Evolutionary conservation across 2,797 vertebrate species (phyloP).

Genomic region (Myiotriccus ornatus): DNA sequence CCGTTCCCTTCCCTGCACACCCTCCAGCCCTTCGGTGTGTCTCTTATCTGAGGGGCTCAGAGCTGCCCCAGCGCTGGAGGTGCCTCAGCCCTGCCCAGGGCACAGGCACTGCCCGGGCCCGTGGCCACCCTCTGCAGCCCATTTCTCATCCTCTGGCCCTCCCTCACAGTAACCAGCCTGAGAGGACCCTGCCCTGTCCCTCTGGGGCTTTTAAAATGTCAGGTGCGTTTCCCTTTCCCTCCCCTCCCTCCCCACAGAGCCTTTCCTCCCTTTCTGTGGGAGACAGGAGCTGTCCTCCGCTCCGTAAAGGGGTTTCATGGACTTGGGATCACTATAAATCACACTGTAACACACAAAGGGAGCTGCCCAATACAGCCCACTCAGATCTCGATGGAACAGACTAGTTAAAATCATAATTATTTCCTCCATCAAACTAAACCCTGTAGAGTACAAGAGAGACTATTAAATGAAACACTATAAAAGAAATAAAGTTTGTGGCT

Average conservation of each 20-base stretch:
- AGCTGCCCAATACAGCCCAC: not conserved
- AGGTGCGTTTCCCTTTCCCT: slow-evolving; percentile 6
- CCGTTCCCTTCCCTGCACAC: rapidly evolving
- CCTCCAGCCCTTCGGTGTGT: rapidly evolving
- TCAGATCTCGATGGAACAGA: slow-evolving; percentile 20
- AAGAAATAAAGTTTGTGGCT: slow-evolving; percentile 45
- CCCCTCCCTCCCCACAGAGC: not conserved
- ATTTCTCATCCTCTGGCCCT: not conserved
- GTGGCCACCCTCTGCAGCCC: not conserved
- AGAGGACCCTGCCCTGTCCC: slow-evolving; percentile 40
- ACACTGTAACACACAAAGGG: not conserved
- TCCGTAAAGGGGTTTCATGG: slow-evolving; percentile 22
- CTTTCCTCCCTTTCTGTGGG: not conserved
- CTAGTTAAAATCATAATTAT: slow-evolving; percentile 54
- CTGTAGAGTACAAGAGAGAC: slow-evolving; percentile 40
- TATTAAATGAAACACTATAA: slow-evolving; percentile 53
- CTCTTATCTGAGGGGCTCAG: not conserved
- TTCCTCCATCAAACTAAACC: slow-evolving; percentile 55
- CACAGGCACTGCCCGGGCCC: not conserved
- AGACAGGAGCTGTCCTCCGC: slow-evolving; percentile 43
- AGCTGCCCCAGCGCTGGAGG: not conserved
- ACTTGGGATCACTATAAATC: slow-evolving; percentile 4
- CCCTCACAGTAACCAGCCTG: slow-evolving; percentile 9
- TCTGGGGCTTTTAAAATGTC: slow-evolving; percentile 32
- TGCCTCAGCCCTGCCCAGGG: not conserved